Evolutionary conservation across 2,113 vertebrate genomes (phyloP).

Genomic region (Hyperoodon ampullatus): DNA sequence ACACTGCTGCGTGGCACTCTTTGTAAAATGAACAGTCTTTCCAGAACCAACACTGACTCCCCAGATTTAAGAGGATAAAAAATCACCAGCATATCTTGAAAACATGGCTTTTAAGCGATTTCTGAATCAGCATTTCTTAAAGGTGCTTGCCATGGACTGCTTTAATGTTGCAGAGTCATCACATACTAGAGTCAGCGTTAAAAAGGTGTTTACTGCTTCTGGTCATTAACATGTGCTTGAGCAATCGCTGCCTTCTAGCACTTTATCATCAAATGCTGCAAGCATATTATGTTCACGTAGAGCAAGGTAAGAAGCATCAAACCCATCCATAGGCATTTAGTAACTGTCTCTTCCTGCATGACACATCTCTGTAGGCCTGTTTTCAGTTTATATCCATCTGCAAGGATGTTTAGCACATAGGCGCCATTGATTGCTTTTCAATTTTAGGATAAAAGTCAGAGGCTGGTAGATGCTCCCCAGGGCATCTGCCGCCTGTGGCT

Average conservation of each 20-base stretch:
- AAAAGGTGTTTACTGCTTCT: not conserved
- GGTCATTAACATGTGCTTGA: not conserved
- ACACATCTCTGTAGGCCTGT: not conserved
- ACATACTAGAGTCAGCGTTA: not conserved
- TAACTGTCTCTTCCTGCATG: not conserved
- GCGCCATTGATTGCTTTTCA: not conserved
- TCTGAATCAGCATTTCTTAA: not conserved
- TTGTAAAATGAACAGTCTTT: not conserved
- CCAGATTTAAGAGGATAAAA: not conserved
- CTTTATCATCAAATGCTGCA: not conserved
- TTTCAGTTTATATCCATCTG: not conserved
- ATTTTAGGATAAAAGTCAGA: not conserved
- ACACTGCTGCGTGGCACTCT: not conserved
- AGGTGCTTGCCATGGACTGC: not conserved
- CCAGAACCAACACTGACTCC: not conserved
- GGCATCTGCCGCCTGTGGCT: not conserved
- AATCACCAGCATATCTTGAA: not conserved
- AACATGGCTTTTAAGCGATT: not conserved
- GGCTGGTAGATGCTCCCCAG: not conserved
- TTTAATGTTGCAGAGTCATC: not conserved
- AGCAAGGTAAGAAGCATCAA: not conserved
- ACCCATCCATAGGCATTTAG: not conserved
- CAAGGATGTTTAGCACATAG: not conserved
- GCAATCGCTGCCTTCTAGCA: not conserved
- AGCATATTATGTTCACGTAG: not conserved